These are phyloP conservation scores for Lepidurus couesii DNA, from an alignment of 1,140 invertebrate genomes.

Conservation along the genomic window DNA sequence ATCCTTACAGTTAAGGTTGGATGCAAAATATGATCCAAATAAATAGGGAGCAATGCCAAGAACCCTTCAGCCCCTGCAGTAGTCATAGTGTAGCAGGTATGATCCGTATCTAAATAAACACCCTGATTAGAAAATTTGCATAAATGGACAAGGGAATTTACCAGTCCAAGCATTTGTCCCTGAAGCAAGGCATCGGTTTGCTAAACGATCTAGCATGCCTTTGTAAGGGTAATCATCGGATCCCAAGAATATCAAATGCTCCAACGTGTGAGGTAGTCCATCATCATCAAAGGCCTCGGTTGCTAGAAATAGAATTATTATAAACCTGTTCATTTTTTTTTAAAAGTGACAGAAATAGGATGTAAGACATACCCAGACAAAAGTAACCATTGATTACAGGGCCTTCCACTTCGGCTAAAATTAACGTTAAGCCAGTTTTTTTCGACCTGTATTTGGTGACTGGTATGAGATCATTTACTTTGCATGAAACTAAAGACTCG, in stretches of 20 bases:
- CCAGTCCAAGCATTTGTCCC: conserved; percentile 80
- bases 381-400: conserved; percentile 81
- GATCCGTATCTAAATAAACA: conserved; percentile 58
- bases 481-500: conserved; percentile 56
- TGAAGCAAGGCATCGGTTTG: conserved; percentile 80
- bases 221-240: conserved; percentile 85
- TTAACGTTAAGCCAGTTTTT: conserved; percentile 68
- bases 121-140: conserved; percentile 31
- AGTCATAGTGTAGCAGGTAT: conserved; percentile 81
- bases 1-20: conserved; percentile 67
- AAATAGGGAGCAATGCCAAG: conserved; percentile 79
- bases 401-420: conserved; percentile 75
- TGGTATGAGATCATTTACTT: conserved; percentile 63
- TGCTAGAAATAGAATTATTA: conserved; percentile 51
- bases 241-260: conserved; percentile 86
- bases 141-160: conserved; percentile 38
- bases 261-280: conserved; percentile 85
- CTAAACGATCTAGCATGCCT: conserved; percentile 78
- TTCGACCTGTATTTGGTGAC: conserved; percentile 75
- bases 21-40: conserved; percentile 81
- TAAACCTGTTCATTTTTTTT: background rate
- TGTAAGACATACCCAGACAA: conserved; percentile 61
- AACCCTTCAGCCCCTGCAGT: conserved; percentile 83
- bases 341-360: conserved; percentile 17
- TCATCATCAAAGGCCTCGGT: conserved; percentile 88